A percentile compares a stretch with the other conserved stretches of the same genome.
These are phyloP conservation scores for Caenorhabditis remanei DNA, from an alignment of 1,140 invertebrate genomes.

Conservation along the genomic window DNA sequence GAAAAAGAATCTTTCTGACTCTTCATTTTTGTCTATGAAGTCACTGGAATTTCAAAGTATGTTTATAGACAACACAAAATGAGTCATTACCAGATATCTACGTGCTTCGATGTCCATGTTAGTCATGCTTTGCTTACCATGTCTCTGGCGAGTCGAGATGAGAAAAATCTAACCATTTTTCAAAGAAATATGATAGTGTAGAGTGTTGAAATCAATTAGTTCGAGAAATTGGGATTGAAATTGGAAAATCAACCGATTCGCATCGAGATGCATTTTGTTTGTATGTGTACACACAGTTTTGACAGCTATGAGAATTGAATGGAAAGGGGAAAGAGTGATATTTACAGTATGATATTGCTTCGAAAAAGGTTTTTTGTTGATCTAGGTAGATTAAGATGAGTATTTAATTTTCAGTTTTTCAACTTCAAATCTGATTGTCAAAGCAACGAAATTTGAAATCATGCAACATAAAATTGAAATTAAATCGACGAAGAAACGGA, in stretches of 20 bases:
- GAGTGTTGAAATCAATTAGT: neutral
- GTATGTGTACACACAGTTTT: constrained; percentile 40
- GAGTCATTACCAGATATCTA: neutral
- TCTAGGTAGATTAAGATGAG: too few species aligned
- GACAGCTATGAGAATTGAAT: constrained; percentile 43
- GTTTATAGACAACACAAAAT: neutral
- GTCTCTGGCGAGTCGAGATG: constrained; percentile 33
- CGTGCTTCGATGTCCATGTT: neutral
- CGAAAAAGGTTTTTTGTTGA: neutral
- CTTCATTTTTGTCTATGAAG: neutral
- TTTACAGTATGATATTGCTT: neutral
- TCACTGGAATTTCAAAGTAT: constrained; percentile 7
- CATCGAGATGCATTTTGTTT: constrained; percentile 22
- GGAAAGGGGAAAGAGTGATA: neutral
- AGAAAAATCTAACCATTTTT: constrained; percentile 47
- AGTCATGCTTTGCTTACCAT: constrained; percentile 13
- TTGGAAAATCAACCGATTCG: neutral
- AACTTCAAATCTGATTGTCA: too few species aligned
- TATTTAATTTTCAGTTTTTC: too few species aligned
- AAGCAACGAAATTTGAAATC: too few species aligned
- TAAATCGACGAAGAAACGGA: neutral
- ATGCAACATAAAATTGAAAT: neutral
- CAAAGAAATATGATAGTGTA: neutral
- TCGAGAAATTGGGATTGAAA: neutral
- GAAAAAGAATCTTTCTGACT: neutral